Evolutionary conservation across 30 jellyfish, hydroid and myxozoan genomes (phyloP), one percentile per base, ranked within the genome.

Genomic region (Aurelia coerulea): DNA sequence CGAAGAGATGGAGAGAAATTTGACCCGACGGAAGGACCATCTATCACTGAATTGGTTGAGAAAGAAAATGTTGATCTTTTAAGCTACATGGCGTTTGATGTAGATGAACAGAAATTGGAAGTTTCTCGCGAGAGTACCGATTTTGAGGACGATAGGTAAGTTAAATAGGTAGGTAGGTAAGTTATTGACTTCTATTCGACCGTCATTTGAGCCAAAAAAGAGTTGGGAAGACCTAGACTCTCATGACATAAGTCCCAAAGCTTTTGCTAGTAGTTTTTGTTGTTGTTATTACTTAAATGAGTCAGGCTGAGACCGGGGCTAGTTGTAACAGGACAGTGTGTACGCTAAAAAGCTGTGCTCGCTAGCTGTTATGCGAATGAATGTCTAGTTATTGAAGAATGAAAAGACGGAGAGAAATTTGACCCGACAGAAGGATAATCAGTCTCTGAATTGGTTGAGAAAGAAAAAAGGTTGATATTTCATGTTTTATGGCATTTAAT

Each of bases 301-400:
- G 29, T 23, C 29, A 23, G 29, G 29, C 29, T 23, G 29, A 23
- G 29, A 23, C 29, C 84, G 62, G 87, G 87, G 81, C 79, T 88
- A 52, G 88, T 74, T 72, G 81, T 87, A 92, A 92, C 87, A 66
- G 69, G 70, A 52, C 78, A 92, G 69, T 78, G 87, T 6, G 66
- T 92, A 73, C 73, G 6, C 71, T 92, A 41, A 92, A 97, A 79
- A 83, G 74, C 34, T 85, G 81, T 90, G 62, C 39, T 92, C 98
- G 1, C 87, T 92, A 31, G 97, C 87, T 35, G 87, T 97, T 3
- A 89, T 87, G 76, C 87, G 87, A 66, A 92, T 97, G 1, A 92
- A 97, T 60, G 87, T 92, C 53, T 92, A n/a, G 98, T 97, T 23
- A 72, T 92, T 46, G 98, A 92, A 83, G 92, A 92, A 46, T 80